phyloP scores from a whole-genome alignment of 2,888 invertebrate species.

The Glaucopsyche alexis region DNA sequence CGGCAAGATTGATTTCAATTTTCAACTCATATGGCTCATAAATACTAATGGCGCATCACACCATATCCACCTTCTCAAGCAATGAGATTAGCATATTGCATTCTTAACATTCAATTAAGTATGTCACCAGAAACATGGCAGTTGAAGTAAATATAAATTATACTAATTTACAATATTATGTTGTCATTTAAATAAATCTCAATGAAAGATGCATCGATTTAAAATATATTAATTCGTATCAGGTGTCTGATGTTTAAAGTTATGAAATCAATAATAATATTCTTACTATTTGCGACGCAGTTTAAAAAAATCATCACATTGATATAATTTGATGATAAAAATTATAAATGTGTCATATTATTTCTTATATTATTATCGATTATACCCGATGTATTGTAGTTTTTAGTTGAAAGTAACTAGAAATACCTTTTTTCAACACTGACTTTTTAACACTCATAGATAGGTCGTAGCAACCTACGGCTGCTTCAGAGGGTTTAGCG shows the following conservation, averaged over 20 bases:
- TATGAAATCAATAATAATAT: neutral
- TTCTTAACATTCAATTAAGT: neutral
- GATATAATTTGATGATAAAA: neutral
- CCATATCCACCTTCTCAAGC: neutral
- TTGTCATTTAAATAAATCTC: constrained; percentile 4
- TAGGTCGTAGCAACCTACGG: too few relatives aligned
- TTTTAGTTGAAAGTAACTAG: too few relatives aligned
- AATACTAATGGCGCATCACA: neutral
- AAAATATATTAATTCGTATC: neutral
- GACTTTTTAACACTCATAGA: too few relatives aligned
- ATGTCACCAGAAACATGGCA: constrained; percentile 3
- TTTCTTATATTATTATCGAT: neutral
- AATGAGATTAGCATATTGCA: neutral
- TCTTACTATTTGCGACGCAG: neutral
- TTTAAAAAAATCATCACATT: neutral
- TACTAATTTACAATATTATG: neutral
- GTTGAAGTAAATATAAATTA: constrained; percentile 14
- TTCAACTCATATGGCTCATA: neutral
- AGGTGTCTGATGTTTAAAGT: neutral
- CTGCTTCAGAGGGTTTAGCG: too few relatives aligned
- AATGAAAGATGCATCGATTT: constrained; percentile 1
- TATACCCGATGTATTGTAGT: neutral
- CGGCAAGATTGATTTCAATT: neutral
- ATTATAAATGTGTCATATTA: neutral
- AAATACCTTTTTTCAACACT: too few relatives aligned